Evolutionary conservation across 2,113 vertebrate genomes (phyloP).

Genomic region (Actenoides lindsayi): DNA sequence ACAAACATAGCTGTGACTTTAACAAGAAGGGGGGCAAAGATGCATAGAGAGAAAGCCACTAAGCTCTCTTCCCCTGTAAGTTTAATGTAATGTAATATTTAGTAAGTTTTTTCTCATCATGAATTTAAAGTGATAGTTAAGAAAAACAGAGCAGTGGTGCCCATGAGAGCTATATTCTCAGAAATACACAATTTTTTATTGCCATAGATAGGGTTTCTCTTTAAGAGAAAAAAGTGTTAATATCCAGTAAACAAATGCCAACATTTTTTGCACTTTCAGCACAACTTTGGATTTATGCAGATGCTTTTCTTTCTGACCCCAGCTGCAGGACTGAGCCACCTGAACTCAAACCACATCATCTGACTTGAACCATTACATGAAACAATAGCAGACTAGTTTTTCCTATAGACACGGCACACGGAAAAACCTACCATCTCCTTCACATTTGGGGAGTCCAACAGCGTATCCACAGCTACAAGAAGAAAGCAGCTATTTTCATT

Average conservation of each 20-base stretch:
- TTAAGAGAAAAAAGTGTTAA: not conserved
- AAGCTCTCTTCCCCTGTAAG: not conserved
- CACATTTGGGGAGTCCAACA: constrained; percentile 70
- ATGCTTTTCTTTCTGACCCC: not conserved
- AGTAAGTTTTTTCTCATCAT: not conserved
- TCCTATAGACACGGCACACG: not conserved
- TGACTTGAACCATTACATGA: not conserved
- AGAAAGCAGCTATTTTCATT: constrained; percentile 90
- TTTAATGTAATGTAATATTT: not conserved
- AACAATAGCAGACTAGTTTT: not conserved
- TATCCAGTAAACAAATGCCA: not conserved
- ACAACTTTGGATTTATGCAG: not conserved
- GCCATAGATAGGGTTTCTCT: not conserved
- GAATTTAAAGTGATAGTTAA: not conserved
- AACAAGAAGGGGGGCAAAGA: not conserved
- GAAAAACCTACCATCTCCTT: constrained; percentile 77
- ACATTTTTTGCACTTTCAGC: not conserved
- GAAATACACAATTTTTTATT: not conserved
- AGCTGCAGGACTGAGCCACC: not conserved
- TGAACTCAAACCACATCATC: not conserved
- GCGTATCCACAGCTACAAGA: constrained; percentile 80
- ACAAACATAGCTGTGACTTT: not conserved
- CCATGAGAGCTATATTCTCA: not conserved
- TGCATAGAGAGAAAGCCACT: not conserved
- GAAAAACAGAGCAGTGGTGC: not conserved